Evolutionary conservation across 2,797 vertebrate species (phyloP).

Genomic region (Scomberomorus guttatus): DNA sequence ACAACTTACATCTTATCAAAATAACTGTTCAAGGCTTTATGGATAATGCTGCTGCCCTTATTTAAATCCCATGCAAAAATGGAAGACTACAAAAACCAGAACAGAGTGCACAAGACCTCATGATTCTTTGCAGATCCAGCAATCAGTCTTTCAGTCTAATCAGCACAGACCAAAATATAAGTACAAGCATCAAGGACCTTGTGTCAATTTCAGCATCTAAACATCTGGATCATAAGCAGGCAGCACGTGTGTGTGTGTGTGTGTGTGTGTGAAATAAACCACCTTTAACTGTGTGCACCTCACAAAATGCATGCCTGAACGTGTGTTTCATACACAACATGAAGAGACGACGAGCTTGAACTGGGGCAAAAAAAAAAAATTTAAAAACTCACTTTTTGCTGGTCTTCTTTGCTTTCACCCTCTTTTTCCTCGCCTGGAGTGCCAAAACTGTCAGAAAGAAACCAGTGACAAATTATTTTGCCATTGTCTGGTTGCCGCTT

Average conservation of each 20-base stretch:
- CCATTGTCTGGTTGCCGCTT: slow-evolving; percentile 43
- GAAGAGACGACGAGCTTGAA: neutral
- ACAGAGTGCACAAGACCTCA: neutral
- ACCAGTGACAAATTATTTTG: slow-evolving; percentile 31
- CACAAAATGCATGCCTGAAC: neutral
- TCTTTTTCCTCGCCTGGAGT: slow-evolving; percentile 89
- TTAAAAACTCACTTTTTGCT: slow-evolving; percentile 87
- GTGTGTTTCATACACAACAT: neutral
- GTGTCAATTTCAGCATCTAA: neutral
- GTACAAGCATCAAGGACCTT: slow-evolving; percentile 10
- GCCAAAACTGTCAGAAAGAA: slow-evolving; percentile 84
- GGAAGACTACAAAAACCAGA: neutral
- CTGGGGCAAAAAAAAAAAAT: neutral
- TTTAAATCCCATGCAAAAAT: neutral
- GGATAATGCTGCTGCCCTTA: neutral
- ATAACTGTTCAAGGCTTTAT: slow-evolving; percentile 4
- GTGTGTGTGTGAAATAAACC: neutral
- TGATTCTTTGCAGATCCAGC: neutral
- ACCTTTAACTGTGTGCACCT: slow-evolving; percentile 1
- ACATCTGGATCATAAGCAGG: neutral
- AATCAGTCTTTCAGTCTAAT: neutral
- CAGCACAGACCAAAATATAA: slow-evolving; percentile 18
- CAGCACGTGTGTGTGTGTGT: neutral
- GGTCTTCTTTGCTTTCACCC: slow-evolving; percentile 86
- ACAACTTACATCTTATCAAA: slow-evolving; percentile 13